Base-by-base conservation (phyloP, 2,888 invertebrate species). In the Microdon myrmicae region DNA sequence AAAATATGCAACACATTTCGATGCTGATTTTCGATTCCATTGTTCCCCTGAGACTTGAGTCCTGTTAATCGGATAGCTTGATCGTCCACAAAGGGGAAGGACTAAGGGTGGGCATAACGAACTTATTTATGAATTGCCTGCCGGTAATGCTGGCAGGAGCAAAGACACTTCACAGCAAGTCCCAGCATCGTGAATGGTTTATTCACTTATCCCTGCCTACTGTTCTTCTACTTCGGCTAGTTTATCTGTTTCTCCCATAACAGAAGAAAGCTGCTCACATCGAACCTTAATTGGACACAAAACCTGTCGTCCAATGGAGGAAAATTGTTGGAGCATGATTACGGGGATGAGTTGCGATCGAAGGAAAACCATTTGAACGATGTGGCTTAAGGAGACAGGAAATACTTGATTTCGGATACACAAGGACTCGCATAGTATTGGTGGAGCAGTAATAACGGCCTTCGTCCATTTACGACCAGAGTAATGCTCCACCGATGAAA, bases 1-100 rank as follows among this genome's bases (percentile, higher is more conserved):
- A 53, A 61, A 51, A 56, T 64, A 56, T 67, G 64, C 61, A 64
- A 47, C 43, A 53, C 51, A 64, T 58, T 64, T 58, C 64, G 64
- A 53, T 51, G 51, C 41, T 31, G 45, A 61, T 49, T 61, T 61
- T 45, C 61, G 53, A 64, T 64, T 64, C 58, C 32, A 64, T 64
- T 64, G 64, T 64, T 54, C 55, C 43, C 47, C 56, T 64, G 43
- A 25, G 3, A 38, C 28, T 25, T 64, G 64, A 53, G 58, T 34
- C 47, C 58, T 56, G 51, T 47, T 51, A 45, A 10, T 43, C 37
- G 38, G 41, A 25, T 43, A 41, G 35, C 51, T 20, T 23, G 45
- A n/a, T 2, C 13, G 17, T 10, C 35, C 10, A 17, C 34, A n/a
- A 26, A 31, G 35, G 47, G 39, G 28, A 47, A 44, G 49, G 54